These are phyloP conservation scores for Hydra vulgaris DNA, from an alignment of 30 jellyfish, hydroid and myxozoan species.

Conservation along the genomic window DNA sequence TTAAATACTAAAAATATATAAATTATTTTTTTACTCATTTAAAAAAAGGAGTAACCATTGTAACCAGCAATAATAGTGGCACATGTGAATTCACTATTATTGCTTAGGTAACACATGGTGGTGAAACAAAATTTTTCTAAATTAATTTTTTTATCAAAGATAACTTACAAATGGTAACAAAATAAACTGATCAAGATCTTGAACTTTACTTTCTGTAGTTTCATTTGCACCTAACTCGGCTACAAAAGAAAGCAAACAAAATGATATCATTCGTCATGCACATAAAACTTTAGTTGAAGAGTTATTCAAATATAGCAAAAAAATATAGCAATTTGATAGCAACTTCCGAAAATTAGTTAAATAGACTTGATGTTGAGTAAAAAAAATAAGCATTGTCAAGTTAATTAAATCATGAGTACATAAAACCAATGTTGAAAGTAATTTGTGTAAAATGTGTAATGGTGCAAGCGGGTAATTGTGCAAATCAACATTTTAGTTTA, in stretches of 20 bases:
- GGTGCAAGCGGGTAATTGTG: too few species aligned
- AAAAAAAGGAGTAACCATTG: too few species aligned
- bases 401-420: too few species aligned
- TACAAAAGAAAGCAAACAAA: constrained; percentile 2
- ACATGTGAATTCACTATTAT: too few species aligned
- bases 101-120: too few species aligned
- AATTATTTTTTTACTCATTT: neutral
- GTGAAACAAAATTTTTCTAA: neutral
- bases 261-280: too few species aligned
- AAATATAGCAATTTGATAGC: neutral
- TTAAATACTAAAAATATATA: neutral
- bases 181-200: constrained; percentile 53
- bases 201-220: constrained; percentile 39
- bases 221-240: constrained; percentile 92
- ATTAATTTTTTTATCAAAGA: neutral
- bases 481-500: too few species aligned
- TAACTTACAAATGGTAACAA: constrained; percentile 52
- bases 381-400: neutral
- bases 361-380: neutral
- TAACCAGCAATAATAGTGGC: too few species aligned
- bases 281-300: too few species aligned
- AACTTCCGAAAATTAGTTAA: too few species aligned
- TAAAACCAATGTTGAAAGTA: too few species aligned
- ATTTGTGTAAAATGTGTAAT: too few species aligned
- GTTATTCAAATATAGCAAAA: neutral